Evolutionary conservation across 2,888 invertebrate genomes (phyloP), one percentile per base, ranked within the genome.

Genomic region (Tuta absoluta): DNA sequence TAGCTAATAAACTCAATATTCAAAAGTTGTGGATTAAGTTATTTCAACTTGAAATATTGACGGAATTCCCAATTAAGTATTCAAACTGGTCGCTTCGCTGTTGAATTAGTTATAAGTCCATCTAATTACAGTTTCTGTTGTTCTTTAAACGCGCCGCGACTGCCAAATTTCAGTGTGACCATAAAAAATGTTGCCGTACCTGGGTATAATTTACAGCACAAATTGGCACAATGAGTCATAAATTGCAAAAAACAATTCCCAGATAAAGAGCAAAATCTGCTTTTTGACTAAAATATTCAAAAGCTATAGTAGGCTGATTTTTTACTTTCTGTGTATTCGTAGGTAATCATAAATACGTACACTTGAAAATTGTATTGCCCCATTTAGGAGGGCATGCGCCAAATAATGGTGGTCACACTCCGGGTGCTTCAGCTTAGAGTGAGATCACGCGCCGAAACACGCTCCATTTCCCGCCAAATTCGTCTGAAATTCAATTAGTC

Each of bases 41-140:
- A 56, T 56, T 33, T 14, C n/a, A 2, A 8, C 37, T 21, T 19
- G 38, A 53, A 51, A 53, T 62, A 53, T 33, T 33, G 37, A 33
- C 48, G 21, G 49, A 28, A 21, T 65, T 71, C 51, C 62, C 70
- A 63, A 71, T 67, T 71, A 69, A 51, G 66, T 68, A 74, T 73
- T 73, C 65, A 67, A 72, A 72, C 73, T 72, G 76, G 69, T 72
- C 71, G 64, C 68, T 72, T 71, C 67, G 45, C 64, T 63, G 63
- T 63, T 63, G 53, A 69, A 70, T 73, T 74, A 67, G 66, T 63
- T 74, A 75, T 72, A 71, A 72, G 75, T 78, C 72, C 73, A 73
- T 76, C 79, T 82, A 81, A 83, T 84, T 84, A 79, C 71, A 78
- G 74, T 77, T 81, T 80, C 81, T 82, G 80, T 81, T 81, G 78